A percentile compares a stretch with the other conserved stretches of the same genome.
These are phyloP conservation scores for Agrotis ipsilon DNA, from an alignment of 2,888 invertebrate genomes.

Conservation along the genomic window DNA sequence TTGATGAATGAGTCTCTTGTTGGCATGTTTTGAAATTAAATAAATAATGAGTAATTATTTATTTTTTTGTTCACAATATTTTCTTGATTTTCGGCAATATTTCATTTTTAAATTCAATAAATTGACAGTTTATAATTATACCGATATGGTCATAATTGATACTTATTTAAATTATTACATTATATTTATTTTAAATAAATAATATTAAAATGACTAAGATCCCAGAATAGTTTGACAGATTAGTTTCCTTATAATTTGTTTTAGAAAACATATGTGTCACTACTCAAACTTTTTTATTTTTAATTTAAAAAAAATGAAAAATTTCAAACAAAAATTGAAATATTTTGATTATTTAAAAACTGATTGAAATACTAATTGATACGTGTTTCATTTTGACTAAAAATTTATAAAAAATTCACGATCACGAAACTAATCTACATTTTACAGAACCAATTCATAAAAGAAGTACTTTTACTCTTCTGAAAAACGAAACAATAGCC, in stretches of 20 bases:
- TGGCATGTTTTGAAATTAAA: slow-evolving; percentile 46
- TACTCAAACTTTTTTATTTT: neutral
- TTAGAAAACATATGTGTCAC: neutral
- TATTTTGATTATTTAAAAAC: slow-evolving; percentile 12
- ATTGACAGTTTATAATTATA: slow-evolving; percentile 33
- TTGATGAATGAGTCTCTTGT: slow-evolving; percentile 49
- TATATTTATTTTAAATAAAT: slow-evolving; percentile 1
- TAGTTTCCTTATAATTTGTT: neutral
- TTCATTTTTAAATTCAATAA: slow-evolving; percentile 36
- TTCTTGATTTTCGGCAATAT: slow-evolving; percentile 13
- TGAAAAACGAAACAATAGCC: slow-evolving; percentile 18
- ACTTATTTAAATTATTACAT: neutral
- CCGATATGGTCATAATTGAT: slow-evolving; percentile 9
- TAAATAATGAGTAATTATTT: slow-evolving; percentile 39
- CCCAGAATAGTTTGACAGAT: neutral
- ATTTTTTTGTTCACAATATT: neutral
- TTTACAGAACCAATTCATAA: slow-evolving; percentile 12
- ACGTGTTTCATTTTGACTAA: slow-evolving; percentile 14
- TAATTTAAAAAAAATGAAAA: slow-evolving; percentile 3
- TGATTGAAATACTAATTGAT: slow-evolving; percentile 44
- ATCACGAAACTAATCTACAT: slow-evolving; percentile 2
- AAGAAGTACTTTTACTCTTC: neutral
- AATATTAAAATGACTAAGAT: slow-evolving; percentile 4
- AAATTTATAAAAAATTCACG: slow-evolving; percentile 10
- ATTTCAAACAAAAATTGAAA: too few relatives aligned